phyloP scores from a whole-genome alignment of 2,888 invertebrate genomes.

The Ypsolopha scabrella region DNA sequence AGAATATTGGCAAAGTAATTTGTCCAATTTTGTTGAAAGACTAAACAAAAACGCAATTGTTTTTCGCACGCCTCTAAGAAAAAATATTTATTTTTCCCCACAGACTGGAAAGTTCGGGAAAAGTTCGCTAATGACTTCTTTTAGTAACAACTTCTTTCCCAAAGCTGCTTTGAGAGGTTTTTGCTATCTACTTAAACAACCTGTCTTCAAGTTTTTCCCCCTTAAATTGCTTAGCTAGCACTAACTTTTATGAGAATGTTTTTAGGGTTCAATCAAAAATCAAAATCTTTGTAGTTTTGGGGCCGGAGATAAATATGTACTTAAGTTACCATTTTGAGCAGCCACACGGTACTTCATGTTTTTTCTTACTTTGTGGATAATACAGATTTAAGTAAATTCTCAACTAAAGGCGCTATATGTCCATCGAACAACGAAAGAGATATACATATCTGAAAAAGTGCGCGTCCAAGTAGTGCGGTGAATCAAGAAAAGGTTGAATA shows the following conservation, averaged over 20 bases:
- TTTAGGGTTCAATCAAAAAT: too few species aligned
- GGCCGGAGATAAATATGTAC: too few species aligned
- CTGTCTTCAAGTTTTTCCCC: conserved; percentile 15
- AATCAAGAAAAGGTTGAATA: too few species aligned
- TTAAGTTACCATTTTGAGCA: too few species aligned
- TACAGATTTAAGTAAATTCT: too few species aligned
- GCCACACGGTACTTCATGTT: too few species aligned
- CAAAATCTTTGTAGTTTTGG: too few species aligned
- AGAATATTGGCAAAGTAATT: conserved; percentile 14
- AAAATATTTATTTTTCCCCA: conserved; percentile 58
- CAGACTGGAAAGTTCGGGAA: conserved; percentile 38
- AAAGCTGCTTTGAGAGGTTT: conserved; percentile 40
- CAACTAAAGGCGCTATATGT: not conserved
- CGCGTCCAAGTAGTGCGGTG: too few species aligned
- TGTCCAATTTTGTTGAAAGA: conserved; percentile 32
- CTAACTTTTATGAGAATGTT: not conserved
- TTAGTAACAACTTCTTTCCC: conserved; percentile 45
- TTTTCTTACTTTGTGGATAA: too few species aligned
- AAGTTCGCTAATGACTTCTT: conserved; percentile 64
- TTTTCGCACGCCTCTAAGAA: conserved; percentile 35
- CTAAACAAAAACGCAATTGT: conserved; percentile 43
- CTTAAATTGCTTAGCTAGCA: not conserved
- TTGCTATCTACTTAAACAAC: conserved; percentile 53
- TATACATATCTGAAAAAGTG: too few species aligned
- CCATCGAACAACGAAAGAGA: too few species aligned